phyloP scores from a whole-genome alignment of 2,888 invertebrate species.

The Poecilobothrus nobilitatus region DNA sequence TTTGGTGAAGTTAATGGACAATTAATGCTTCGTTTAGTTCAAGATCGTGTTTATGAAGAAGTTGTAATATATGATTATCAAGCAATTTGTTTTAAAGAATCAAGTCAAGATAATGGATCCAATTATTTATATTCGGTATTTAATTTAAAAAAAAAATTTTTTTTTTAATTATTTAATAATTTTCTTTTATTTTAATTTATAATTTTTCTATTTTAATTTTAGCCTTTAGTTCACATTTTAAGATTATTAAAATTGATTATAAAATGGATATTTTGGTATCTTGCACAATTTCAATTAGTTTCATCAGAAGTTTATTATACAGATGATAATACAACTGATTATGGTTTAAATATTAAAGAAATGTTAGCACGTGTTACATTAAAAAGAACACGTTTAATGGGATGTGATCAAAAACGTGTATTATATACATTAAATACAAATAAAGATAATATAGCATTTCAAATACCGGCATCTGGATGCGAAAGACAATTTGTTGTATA shows the following conservation, averaged over 20 bases:
- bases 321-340: slow-evolving; percentile 46
- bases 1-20: slow-evolving; percentile 76
- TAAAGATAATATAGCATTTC: slow-evolving; percentile 48
- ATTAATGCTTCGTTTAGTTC: slow-evolving; percentile 65
- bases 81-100: slow-evolving; percentile 73
- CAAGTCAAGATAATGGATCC: slow-evolving; percentile 54
- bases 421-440: slow-evolving; percentile 48
- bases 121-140: slow-evolving; percentile 54
- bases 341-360: slow-evolving; percentile 48
- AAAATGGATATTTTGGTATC: slow-evolving; percentile 51
- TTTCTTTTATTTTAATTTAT: slow-evolving; percentile 2
- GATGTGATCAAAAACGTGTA: slow-evolving; percentile 70
- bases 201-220: slow-evolving; percentile 23
- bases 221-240: slow-evolving; percentile 55
- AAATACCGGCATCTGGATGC: slow-evolving; percentile 43
- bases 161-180: background rate
- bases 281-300: slow-evolving; percentile 48
- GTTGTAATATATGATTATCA: slow-evolving; percentile 79
- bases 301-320: slow-evolving; percentile 47
- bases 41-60: slow-evolving; percentile 64
- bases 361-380: slow-evolving; percentile 57
- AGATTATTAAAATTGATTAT: slow-evolving; percentile 52
- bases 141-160: too few relatives aligned
- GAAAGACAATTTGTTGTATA: slow-evolving; percentile 61
- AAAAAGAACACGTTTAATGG: slow-evolving; percentile 70